Evolutionary conservation across 64 coral and sea anemone genomes (phyloP).

Genomic region (Stichodactyla helianthus): DNA sequence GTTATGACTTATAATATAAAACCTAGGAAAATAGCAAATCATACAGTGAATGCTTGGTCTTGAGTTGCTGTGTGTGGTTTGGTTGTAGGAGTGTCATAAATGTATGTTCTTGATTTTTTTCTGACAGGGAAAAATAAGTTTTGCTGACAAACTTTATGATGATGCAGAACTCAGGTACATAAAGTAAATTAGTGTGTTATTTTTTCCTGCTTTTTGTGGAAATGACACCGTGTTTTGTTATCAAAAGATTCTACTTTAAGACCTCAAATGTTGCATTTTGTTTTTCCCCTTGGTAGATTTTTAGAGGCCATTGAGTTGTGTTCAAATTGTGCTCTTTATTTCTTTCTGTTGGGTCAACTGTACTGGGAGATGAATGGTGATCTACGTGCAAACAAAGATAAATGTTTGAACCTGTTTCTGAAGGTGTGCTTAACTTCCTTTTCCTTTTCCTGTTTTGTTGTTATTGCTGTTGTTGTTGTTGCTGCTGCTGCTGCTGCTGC

Average conservation of each 20-base stretch:
- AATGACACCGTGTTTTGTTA: no score
- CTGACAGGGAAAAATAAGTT: conserved; percentile 74
- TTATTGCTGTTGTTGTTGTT: background rate
- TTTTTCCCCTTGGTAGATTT: conserved; percentile 28
- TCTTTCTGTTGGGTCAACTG: conserved; percentile 76
- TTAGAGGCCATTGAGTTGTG: conserved; percentile 67
- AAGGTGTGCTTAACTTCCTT: conserved; percentile 36
- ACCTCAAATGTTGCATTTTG: background rate
- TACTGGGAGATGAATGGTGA: conserved; percentile 96
- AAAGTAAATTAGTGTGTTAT: no score
- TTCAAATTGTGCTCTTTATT: conserved; percentile 55
- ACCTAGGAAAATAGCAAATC: no score
- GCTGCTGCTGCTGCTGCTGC: background rate
- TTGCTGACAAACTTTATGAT: conserved; percentile 65
- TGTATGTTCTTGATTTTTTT: background rate
- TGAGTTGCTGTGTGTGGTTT: no score
- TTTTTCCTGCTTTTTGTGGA: no score
- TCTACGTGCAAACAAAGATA: conserved; percentile 64
- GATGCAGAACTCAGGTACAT: conserved; percentile 84
- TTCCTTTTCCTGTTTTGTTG: background rate
- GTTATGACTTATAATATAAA: no score
- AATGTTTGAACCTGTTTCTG: conserved; percentile 69
- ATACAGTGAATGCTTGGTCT: no score
- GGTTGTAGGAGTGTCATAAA: background rate
- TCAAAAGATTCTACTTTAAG: no score